Conservation (phyloP, 2,113 vertebrate species). For the Crocuta crocuta region DNA sequence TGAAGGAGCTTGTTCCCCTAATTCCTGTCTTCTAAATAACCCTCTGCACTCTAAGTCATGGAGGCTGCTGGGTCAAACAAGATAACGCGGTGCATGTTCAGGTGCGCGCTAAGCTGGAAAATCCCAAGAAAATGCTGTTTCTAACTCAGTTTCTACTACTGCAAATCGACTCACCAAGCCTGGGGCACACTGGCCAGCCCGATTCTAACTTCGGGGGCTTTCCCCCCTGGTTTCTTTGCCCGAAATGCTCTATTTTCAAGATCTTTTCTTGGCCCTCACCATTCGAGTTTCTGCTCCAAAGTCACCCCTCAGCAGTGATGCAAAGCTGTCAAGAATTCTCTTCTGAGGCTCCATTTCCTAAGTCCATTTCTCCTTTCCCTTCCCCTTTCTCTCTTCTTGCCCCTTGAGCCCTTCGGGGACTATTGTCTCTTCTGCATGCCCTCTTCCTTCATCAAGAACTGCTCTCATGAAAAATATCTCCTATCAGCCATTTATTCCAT, state of each 20-base stretch:
- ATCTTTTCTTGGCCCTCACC: background rate
- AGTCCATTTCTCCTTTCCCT: background rate
- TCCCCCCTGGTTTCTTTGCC: background rate
- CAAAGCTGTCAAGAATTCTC: background rate
- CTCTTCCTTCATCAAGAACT: background rate
- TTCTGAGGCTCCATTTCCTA: background rate
- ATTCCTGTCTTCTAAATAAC: background rate
- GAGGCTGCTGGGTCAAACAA: background rate
- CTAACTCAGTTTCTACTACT: background rate
- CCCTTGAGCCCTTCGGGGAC: background rate
- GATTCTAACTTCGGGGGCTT: background rate
- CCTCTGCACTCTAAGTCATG: background rate
- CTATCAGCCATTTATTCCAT: background rate
- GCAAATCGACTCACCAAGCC: background rate
- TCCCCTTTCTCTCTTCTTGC: background rate
- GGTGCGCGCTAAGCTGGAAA: background rate
- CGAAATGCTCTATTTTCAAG: background rate
- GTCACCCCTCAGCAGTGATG: background rate
- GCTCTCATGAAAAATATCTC: background rate
- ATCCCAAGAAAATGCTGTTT: background rate
- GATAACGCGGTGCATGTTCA: rapidly evolving
- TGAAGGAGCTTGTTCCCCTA: background rate
- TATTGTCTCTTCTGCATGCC: background rate
- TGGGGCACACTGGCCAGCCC: background rate
- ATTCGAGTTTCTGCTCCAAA: background rate